Percentiles rank a stretch among this genome's conserved stretches.
These are phyloP conservation scores for Vesta saturnalis DNA, from an alignment of 2,888 invertebrate species.

Conservation along the genomic window DNA sequence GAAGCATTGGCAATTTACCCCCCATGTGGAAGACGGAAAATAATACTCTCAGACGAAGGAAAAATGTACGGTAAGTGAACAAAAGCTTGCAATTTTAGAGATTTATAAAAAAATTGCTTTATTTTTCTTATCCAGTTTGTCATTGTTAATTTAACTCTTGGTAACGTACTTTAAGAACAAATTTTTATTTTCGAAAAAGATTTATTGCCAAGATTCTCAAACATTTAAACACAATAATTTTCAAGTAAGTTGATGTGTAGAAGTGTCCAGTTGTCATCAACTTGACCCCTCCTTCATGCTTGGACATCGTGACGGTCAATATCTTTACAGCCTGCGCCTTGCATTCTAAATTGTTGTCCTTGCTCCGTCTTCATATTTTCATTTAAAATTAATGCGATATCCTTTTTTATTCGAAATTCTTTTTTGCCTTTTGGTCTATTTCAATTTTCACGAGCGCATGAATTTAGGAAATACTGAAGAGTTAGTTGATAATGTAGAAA, in stretches of 20 bases:
- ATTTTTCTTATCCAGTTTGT: no score
- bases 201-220: conserved; percentile 15
- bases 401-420: not conserved
- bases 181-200: no score
- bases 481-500: no score
- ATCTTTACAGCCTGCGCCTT: conserved; percentile 49
- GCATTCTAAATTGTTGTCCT: conserved; percentile 26
- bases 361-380: conserved; percentile 21
- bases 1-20: conserved; percentile 99
- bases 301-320: conserved; percentile 44
- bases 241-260: conserved; percentile 50
- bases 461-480: no score
- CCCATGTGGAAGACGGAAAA: conserved; percentile 98
- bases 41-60: conserved; percentile 99
- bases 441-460: no score
- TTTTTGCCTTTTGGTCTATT: no score
- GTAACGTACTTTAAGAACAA: no score
- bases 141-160: no score
- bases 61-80: conserved; percentile 99
- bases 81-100: conserved; percentile 9
- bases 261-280: conserved; percentile 56
- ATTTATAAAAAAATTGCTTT: no score
- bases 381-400: conserved; percentile 16
- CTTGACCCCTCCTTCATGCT: conserved; percentile 33
- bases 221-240: conserved; percentile 32